Percentiles rank a stretch among this genome's conserved stretches.
These are phyloP conservation scores for Arctocebus calabarensis DNA, from an alignment of 2,797 vertebrate genomes.

Conservation along the genomic window DNA sequence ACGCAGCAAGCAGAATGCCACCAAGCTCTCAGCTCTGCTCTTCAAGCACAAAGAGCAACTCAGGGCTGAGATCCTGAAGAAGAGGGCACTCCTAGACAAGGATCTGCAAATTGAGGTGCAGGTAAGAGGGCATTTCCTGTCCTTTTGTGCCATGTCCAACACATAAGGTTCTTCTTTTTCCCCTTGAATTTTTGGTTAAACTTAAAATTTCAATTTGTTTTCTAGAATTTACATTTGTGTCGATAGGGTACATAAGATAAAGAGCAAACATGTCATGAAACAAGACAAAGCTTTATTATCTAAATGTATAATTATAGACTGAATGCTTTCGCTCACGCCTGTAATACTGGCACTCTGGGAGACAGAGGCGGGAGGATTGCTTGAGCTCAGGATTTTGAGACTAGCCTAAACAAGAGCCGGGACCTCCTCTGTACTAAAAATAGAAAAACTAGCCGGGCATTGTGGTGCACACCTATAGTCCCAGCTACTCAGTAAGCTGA, in stretches of 20 bases:
- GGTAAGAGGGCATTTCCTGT: conserved; percentile 86
- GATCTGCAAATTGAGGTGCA: conserved; percentile 97
- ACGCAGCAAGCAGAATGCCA: conserved; percentile 94
- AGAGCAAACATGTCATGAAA: not conserved
- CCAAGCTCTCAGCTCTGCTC: conserved; percentile 95
- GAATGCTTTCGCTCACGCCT: too few relatives aligned
- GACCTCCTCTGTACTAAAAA: too few relatives aligned
- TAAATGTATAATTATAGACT: not conserved
- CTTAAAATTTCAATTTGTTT: not conserved
- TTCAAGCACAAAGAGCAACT: conserved; percentile 98
- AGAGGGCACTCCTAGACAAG: conserved; percentile 96
- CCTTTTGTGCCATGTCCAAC: not conserved
- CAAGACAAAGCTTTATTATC: not conserved
- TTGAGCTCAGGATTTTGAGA: too few relatives aligned
- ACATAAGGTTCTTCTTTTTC: not conserved
- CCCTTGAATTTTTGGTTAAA: not conserved
- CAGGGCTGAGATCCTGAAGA: conserved; percentile 97
- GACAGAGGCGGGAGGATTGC: too few relatives aligned
- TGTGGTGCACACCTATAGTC: too few relatives aligned
- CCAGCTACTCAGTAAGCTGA: too few relatives aligned
- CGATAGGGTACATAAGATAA: not conserved
- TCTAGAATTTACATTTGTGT: not conserved
- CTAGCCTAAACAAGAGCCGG: too few relatives aligned
- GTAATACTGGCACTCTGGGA: too few relatives aligned
- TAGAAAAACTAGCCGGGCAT: too few relatives aligned